Evolutionary conservation across 92 coral and sea anemone species (phyloP).

Genomic region (Phenganax stokvisi): DNA sequence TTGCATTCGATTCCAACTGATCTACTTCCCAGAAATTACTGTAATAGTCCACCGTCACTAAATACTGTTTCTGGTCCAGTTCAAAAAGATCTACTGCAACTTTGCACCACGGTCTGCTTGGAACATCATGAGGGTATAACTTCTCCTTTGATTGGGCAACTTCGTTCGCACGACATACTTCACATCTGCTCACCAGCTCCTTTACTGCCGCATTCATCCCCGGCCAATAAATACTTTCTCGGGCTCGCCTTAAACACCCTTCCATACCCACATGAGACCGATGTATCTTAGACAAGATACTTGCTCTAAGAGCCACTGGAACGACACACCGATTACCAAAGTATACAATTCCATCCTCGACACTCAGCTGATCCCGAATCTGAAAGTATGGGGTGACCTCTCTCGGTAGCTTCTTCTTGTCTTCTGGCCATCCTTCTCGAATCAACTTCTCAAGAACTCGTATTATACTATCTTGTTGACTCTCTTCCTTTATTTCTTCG

Average conservation of each 20-base stretch:
- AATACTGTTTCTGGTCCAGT: constrained; percentile 7
- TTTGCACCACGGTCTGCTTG: constrained; percentile 18
- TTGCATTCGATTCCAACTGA: not conserved
- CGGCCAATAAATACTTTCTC: constrained; percentile 13
- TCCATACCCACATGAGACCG: constrained; percentile 19
- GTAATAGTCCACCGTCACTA: constrained; percentile 7
- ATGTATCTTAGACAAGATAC: not conserved
- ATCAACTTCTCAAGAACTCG: constrained; percentile 6
- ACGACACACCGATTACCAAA: constrained; percentile 1
- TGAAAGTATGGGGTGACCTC: not conserved
- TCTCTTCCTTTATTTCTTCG: constrained; percentile 19
- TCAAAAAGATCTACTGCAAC: constrained; percentile 16
- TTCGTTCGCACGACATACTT: constrained; percentile 16
- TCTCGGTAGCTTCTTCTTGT: constrained; percentile 2
- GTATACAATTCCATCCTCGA: constrained; percentile 14
- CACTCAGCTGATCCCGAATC: not conserved
- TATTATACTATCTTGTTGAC: not conserved
- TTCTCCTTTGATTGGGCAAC: constrained; percentile 1
- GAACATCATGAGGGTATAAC: constrained; percentile 13
- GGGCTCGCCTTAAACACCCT: constrained; percentile 1
- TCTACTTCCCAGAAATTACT: constrained; percentile 1
- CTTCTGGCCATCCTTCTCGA: constrained; percentile 8
- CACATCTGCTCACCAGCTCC: constrained; percentile 7
- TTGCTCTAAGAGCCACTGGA: constrained; percentile 7
- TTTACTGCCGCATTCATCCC: constrained; percentile 19